phyloP scores from a whole-genome alignment of 2,113 vertebrate genomes.

The Cephalopterus ornatus region DNA sequence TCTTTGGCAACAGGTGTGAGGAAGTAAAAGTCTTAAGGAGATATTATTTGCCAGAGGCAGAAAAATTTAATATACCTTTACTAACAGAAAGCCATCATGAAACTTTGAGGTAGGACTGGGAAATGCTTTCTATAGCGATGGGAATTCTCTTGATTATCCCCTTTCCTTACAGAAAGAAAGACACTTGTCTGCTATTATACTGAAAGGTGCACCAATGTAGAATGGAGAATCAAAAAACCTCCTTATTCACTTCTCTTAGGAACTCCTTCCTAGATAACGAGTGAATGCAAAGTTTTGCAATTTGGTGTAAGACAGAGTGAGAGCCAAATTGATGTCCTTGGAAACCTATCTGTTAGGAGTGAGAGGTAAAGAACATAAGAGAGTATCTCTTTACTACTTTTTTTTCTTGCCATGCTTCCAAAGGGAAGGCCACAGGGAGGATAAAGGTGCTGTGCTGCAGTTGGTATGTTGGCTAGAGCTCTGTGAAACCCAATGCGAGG shows the following conservation, averaged over 20 bases:
- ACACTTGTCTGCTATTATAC: neutral
- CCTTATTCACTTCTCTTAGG: neutral
- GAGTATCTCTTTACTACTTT: neutral
- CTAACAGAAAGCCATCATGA: neutral
- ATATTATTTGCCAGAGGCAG: neutral
- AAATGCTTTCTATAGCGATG: neutral
- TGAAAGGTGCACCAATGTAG: neutral
- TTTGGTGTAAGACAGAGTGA: fast-evolving
- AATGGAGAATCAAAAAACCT: neutral
- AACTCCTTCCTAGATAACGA: neutral
- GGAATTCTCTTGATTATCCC: neutral
- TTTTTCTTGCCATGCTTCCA: neutral
- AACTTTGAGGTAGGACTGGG: neutral
- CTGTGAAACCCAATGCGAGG: neutral
- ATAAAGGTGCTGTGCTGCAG: slow-evolving; percentile 1
- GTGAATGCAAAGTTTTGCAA: neutral
- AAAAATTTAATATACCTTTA: neutral
- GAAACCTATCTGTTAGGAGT: neutral
- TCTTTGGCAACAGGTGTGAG: neutral
- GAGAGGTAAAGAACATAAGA: neutral
- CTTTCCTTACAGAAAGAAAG: neutral
- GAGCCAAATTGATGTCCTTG: neutral
- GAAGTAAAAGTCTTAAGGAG: neutral
- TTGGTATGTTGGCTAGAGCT: slow-evolving; percentile 45
- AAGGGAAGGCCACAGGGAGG: neutral